A percentile compares a stretch with the other conserved stretches of the same genome.
Evolutionary conservation across 2,113 vertebrate species (phyloP).

Genomic region (Chunga burmeisteri): DNA sequence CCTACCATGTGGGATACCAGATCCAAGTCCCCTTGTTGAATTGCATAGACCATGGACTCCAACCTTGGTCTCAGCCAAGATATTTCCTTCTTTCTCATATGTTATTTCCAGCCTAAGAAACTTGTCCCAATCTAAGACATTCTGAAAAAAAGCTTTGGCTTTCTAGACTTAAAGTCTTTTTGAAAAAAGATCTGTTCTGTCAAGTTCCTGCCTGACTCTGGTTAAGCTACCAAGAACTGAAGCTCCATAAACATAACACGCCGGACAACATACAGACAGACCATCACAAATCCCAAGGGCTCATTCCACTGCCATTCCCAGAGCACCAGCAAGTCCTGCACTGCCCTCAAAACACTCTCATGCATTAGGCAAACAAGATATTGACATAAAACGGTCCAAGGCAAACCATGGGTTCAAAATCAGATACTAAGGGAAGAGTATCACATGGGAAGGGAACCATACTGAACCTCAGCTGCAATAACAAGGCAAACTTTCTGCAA

Average conservation of each 20-base stretch:
- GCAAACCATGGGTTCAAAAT: neutral
- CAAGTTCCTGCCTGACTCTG: neutral
- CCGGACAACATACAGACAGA: neutral
- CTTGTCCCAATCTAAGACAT: neutral
- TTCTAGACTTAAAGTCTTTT: neutral
- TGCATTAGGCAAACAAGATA: neutral
- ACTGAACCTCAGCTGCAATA: neutral
- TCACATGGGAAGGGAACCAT: neutral
- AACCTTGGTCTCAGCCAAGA: neutral
- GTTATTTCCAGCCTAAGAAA: neutral
- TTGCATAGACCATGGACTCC: neutral
- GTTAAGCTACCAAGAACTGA: neutral
- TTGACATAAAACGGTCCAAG: neutral
- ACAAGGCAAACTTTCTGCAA: neutral
- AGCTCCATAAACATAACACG: neutral
- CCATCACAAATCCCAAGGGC: neutral
- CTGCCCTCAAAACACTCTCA: neutral
- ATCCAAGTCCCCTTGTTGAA: neutral
- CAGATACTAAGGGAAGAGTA: neutral
- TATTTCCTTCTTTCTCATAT: neutral
- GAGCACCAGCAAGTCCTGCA: neutral
- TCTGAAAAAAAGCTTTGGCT: neutral
- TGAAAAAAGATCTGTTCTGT: neutral
- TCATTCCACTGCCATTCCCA: neutral
- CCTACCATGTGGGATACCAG: neutral